Conservation (phyloP, 1,140 invertebrate species). For the Neotoxoptera formosana region DNA sequence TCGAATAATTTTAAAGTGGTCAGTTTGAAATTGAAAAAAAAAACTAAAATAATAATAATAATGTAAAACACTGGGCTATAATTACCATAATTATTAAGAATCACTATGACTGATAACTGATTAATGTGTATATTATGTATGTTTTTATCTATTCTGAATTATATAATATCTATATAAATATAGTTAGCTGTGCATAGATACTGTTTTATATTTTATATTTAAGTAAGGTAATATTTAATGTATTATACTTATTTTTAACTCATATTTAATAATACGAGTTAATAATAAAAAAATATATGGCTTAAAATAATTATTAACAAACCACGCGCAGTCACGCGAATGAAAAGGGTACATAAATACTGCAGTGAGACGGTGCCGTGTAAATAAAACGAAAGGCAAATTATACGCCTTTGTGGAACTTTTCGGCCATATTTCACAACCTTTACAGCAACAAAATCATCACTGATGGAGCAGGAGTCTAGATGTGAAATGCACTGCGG, state of each 20-base stretch:
- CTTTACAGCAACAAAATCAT: slow-evolving; percentile 19
- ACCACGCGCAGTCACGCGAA: neutral
- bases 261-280: too few species aligned
- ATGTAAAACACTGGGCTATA: too few species aligned
- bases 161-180: neutral
- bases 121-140: neutral
- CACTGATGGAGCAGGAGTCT: neutral
- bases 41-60: too few species aligned
- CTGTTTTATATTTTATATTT: neutral
- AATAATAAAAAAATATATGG: neutral
- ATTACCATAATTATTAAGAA: neutral
- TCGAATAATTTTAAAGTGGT: too few species aligned
- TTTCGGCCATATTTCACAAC: slow-evolving; percentile 10
- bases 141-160: too few species aligned
- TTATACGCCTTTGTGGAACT: neutral
- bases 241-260: too few species aligned
- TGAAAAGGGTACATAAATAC: neutral
- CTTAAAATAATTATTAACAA: neutral
- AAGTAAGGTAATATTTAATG: too few species aligned
- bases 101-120: neutral
- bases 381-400: neutral
- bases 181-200: neutral
- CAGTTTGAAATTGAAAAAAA: too few species aligned
- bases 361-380: neutral
- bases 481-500: neutral